Percentiles rank a stretch among this genome's conserved stretches.
These are phyloP conservation scores for sheep (Ovis aries) DNA, from an alignment of 2,113 vertebrate species.

Conservation along the genomic window ARS-UI_Ramb_v3.0 NC_056055.1:24619501-24620000, in stretches of 20 bases:
- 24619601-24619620: neutral
- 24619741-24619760: fast-evolving
- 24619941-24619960: neutral
- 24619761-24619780: neutral
- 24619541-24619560: neutral
- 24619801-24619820: neutral
- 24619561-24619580: neutral
- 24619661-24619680: neutral
- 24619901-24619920: too few relatives aligned
- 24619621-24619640: neutral
- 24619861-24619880: neutral
- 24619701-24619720: neutral
- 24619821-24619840: too few relatives aligned
- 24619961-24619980: neutral
- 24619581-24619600: neutral
- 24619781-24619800: neutral
- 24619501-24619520: neutral
- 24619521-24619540: too few relatives aligned
- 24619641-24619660: fast-evolving
- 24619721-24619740: neutral
- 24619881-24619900: neutral
- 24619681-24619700: neutral
- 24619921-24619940: neutral
- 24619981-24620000: neutral
- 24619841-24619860: neutral